These are phyloP conservation scores for Nephila pilipes DNA, from an alignment of 1,140 invertebrate genomes.

Conservation along the genomic window DNA sequence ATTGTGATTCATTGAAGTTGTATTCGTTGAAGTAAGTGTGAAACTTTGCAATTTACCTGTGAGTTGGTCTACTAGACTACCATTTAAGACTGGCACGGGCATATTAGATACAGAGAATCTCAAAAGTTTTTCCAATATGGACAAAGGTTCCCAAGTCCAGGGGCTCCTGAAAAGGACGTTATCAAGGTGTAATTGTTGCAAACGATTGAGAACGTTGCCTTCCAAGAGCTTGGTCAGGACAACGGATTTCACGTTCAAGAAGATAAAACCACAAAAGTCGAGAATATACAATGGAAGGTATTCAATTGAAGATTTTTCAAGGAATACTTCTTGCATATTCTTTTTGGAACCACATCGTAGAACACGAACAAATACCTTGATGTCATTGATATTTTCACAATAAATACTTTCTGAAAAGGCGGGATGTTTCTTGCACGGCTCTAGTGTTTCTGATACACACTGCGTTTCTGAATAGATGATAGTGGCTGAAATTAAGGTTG, in stretches of 20 bases:
- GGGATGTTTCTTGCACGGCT: conserved; percentile 44
- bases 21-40: conserved; percentile 41
- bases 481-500: neutral
- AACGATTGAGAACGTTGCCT: conserved; percentile 45
- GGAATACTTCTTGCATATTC: conserved; percentile 66
- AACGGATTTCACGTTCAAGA: conserved; percentile 59
- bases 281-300: conserved; percentile 43
- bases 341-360: conserved; percentile 31
- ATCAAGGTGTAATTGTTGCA: conserved; percentile 49
- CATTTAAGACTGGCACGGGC: conserved; percentile 22
- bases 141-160: conserved; percentile 48
- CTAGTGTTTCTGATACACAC: conserved; percentile 6
- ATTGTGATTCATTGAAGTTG: neutral
- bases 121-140: conserved; percentile 2
- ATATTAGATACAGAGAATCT: conserved; percentile 53
- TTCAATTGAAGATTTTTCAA: conserved; percentile 51
- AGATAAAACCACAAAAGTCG: conserved; percentile 57
- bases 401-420: conserved; percentile 4
- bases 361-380: conserved; percentile 36
- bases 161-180: neutral
- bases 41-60: conserved; percentile 37
- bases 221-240: conserved; percentile 14
- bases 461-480: conserved; percentile 39
- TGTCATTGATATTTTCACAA: conserved; percentile 60
- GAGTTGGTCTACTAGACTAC: conserved; percentile 22